Base-by-base conservation (phyloP, 1,140 invertebrate species). In the Drosophila orosa region DNA sequence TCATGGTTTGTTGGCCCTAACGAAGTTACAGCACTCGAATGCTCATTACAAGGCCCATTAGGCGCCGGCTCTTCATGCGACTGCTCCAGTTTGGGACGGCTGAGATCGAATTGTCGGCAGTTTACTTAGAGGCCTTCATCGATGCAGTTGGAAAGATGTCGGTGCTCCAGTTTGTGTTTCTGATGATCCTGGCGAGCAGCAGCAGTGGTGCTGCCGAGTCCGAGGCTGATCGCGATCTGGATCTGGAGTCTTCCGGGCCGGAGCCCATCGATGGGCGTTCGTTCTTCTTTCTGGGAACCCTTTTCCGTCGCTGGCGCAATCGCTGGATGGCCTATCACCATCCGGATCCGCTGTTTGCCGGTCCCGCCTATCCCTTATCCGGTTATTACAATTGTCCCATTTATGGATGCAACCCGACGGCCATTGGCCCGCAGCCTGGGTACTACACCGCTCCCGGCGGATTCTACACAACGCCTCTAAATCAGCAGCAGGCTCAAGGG, bases 231-330 rank as follows among this genome's bases (percentile, higher is more conserved):
- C 2, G 13, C 4, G 40, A 68, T 13, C 19, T 9, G 3, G 65
- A 62, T 10, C 9, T 52, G 17, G 48, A 54, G 3, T 10, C n/a
- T 22, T n/a, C 27, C 2, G n/a, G 48, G 4, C 61, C 69, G 2
- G 65, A 68, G 1, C 42, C 66, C 25, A 55, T 69, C 1, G 83
- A 86, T 33, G 83, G 83, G 17, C 71, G 83, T 3, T 86, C 83
- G 0, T 86, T 86, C 22, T 87, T 66, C 17, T 79, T 86, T 57
- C 33, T 86, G 48, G 83, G 83, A 8, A 68, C 67, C 0, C 31
- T 86, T 10, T 86, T 86, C n/a, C 79, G 83, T 17, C 83, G 83
- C 10, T 86, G 83, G 83, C 79, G 83, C 10, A 77, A 86, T 83
- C 83, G 83, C 7, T 86, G 83, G 83, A 25, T 77, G 48, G 79